Conservation (phyloP, 2,888 invertebrate genomes). For the Leptopilina drosophilae region DNA sequence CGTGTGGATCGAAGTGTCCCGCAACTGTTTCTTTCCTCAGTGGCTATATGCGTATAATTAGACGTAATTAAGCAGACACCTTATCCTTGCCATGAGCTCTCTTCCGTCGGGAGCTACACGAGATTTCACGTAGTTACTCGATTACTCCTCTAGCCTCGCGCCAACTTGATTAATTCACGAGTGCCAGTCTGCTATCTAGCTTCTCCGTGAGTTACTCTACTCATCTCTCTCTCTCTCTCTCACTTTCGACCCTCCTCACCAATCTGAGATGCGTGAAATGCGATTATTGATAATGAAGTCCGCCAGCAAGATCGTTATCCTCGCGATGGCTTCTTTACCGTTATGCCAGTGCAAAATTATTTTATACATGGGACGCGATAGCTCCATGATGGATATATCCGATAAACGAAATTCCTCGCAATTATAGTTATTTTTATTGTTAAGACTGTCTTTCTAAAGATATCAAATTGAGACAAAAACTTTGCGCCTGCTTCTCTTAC, state of each 20-base stretch:
- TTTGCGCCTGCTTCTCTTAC: no score
- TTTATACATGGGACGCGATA: background rate
- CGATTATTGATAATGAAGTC: constrained; percentile 40
- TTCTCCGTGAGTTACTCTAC: constrained; percentile 40
- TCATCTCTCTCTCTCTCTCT: no score
- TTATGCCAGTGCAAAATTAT: constrained; percentile 10
- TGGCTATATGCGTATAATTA: constrained; percentile 69
- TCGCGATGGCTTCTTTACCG: constrained; percentile 38
- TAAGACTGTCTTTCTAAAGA: no score
- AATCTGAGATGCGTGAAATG: constrained; percentile 39
- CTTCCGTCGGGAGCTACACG: constrained; percentile 46
- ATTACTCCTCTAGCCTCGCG: constrained; percentile 30
- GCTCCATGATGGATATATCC: no score
- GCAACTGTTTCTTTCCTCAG: constrained; percentile 52
- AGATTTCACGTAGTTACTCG: constrained; percentile 45
- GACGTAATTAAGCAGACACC: constrained; percentile 72
- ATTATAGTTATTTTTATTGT: no score
- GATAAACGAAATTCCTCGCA: no score
- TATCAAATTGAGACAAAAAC: no score
- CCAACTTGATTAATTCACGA: constrained; percentile 52
- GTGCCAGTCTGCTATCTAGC: constrained; percentile 41
- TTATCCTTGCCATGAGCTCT: constrained; percentile 60
- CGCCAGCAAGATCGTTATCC: constrained; percentile 35
- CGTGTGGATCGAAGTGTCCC: constrained; percentile 46
- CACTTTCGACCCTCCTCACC: constrained; percentile 21